Base-by-base conservation (phyloP, 2,113 vertebrate genomes). In the Athene noctua region DNA sequence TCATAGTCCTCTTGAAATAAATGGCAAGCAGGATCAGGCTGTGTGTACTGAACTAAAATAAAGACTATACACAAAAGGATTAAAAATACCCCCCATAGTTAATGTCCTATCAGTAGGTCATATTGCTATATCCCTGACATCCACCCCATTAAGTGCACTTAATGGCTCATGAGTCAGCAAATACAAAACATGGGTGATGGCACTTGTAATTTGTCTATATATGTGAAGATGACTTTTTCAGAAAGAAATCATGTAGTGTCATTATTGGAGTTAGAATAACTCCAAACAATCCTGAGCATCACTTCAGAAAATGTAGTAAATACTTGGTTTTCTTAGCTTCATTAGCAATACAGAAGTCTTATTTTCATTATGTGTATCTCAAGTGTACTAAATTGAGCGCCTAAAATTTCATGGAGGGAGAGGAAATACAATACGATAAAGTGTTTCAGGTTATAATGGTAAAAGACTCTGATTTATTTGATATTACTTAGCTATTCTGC, bases 391-490 rank as follows among this genome's bases (percentile, higher is more conserved):
- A 90, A 94, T 30, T 25, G 23, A 52, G 47, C 25, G 29, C 16
- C 68, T 68, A 52, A 72, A 75, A 75, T 85, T 68, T 75, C 65
- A 57, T 3, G 13, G 36, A 51, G 7, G 29, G 14, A 70, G 38
- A 94, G 27, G 80, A 97, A 92, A 91, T 46, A 68, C 62, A 92
- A 75, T 70, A 94, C 7, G 0, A 87, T 82, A 85, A 91, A 97
- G 80, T 77, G 84, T 46, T 80, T 74, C 70, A 68, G 44, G 66
- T 70, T 82, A 87, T 73, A 94, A 90, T 47, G 47, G 68, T 66
- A 96, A 92, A 90, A 85, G 67, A 68, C 55, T 74, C 83, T 96
- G 92, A 97, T 97, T 95, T 97, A 97, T 97, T 77, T 91, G 36
- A 49, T 91, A 91, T 95, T 96, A 87, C 91, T 85, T 95, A 73